Evolutionary conservation across 2,113 vertebrate species (phyloP).

Genomic region (Suricata suricatta): DNA sequence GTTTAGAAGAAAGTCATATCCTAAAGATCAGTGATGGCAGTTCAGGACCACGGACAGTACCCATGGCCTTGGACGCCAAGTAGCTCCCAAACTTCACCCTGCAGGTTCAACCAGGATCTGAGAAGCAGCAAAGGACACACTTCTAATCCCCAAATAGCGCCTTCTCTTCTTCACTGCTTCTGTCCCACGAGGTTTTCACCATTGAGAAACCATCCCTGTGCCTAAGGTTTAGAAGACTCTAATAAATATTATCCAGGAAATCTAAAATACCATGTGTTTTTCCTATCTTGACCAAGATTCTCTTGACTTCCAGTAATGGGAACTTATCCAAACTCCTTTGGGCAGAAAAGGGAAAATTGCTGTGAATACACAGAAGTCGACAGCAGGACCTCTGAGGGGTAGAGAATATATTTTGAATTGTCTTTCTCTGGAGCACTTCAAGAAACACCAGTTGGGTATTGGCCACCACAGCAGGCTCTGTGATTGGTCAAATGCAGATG

Average conservation of each 20-base stretch:
- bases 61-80: fast-evolving
- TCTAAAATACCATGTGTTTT: not conserved
- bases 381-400: not conserved
- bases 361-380: not conserved
- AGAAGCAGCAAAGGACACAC: not conserved
- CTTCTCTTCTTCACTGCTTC: not conserved
- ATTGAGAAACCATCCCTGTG: not conserved
- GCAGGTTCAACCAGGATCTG: not conserved
- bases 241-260: not conserved
- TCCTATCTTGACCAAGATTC: not conserved
- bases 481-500: not conserved
- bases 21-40: fast-evolving
- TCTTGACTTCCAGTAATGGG: not conserved
- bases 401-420: not conserved
- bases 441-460: not conserved
- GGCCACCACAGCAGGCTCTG: not conserved
- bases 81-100: not conserved
- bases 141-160: not conserved
- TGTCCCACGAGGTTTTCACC: not conserved
- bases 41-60: conserved; percentile 68
- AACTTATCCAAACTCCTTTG: not conserved
- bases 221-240: not conserved
- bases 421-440: not conserved
- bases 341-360: not conserved
- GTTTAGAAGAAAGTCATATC: not conserved